Percentiles rank a stretch among this genome's conserved stretches.
Evolutionary conservation across 2,888 invertebrate species (phyloP).

Genomic region (Escarpia spicata): DNA sequence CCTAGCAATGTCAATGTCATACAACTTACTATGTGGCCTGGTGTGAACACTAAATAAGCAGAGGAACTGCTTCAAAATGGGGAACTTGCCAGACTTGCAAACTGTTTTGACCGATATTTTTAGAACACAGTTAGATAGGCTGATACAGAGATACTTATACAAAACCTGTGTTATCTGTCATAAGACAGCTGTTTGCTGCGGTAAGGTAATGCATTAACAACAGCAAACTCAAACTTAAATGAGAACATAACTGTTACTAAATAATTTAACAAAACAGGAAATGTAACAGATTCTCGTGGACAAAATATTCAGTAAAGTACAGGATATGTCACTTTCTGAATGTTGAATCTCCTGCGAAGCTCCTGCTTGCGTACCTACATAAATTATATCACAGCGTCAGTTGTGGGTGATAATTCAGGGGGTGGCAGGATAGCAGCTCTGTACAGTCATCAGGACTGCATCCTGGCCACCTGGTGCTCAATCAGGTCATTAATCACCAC

Average conservation of each 20-base stretch:
- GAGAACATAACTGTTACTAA: too few relatives aligned
- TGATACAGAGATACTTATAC: background rate
- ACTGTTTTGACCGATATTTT: background rate
- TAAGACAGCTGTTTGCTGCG: background rate
- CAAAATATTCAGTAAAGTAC: background rate
- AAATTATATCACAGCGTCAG: background rate
- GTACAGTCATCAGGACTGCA: conserved; percentile 8
- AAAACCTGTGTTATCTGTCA: background rate
- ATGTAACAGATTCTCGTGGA: background rate
- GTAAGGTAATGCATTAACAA: background rate
- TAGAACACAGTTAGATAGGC: background rate
- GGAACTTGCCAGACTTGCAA: background rate
- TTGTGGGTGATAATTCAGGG: background rate
- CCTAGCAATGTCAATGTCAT: background rate
- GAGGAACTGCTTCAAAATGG: background rate
- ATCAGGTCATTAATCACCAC: background rate
- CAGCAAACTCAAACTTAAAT: background rate
- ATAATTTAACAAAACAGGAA: background rate
- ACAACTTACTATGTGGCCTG: background rate
- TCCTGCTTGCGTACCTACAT: too few relatives aligned
- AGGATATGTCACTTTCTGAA: background rate
- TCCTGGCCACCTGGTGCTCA: conserved; percentile 13
- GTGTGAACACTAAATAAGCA: background rate
- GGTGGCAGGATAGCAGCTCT: background rate
- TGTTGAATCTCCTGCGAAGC: background rate